Conservation (phyloP, 2,888 invertebrate species). For the Synanthedon formicaeformis region DNA sequence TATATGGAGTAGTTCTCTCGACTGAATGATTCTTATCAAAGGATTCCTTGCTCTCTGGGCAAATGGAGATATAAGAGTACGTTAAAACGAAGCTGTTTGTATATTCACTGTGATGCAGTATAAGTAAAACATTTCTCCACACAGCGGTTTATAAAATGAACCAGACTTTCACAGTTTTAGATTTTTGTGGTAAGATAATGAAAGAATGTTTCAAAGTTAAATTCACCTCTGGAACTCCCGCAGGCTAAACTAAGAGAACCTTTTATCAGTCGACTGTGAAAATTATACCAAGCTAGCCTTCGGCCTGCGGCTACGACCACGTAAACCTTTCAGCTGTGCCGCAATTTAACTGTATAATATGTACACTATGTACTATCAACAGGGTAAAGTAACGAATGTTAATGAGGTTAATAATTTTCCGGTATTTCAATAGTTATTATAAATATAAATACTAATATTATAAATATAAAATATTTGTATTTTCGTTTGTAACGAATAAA, state of each 20-base stretch:
- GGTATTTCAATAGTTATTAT: no score
- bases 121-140: neutral
- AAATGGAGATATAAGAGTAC: neutral
- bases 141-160: neutral
- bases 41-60: neutral
- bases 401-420: no score
- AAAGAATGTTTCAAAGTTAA: neutral
- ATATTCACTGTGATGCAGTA: neutral
- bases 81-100: neutral
- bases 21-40: neutral
- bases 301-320: neutral
- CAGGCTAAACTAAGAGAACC: neutral
- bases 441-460: no score
- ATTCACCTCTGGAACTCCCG: neutral
- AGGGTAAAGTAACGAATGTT: no score
- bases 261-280: neutral
- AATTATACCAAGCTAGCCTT: neutral
- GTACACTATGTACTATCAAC: no score
- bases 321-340: neutral
- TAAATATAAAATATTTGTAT: no score
- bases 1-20: neutral
- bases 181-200: neutral
- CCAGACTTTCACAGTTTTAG: neutral
- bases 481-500: no score
- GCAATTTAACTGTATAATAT: neutral